Evolutionary conservation across 2,888 invertebrate species (phyloP).

Genomic region (Lasius platythorax): DNA sequence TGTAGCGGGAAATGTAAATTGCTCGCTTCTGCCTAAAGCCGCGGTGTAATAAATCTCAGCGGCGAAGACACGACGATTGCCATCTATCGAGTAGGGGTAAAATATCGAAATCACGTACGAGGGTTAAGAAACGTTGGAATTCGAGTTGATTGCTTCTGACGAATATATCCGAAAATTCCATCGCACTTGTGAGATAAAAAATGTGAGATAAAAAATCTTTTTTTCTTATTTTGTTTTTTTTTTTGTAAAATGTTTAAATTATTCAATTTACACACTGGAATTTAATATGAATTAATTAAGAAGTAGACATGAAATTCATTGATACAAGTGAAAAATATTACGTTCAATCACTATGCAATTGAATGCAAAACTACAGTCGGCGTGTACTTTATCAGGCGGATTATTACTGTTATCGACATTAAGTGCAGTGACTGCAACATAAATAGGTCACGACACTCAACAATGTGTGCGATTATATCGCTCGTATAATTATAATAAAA

Average conservation of each 20-base stretch:
- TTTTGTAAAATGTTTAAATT: neutral
- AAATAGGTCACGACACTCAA: conserved; percentile 23
- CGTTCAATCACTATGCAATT: neutral
- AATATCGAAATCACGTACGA: conserved; percentile 77
- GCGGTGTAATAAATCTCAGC: conserved; percentile 81
- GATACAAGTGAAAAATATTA: neutral
- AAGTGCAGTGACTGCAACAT: conserved; percentile 22
- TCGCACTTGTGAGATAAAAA: neutral
- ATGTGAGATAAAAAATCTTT: no score
- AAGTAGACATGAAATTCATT: neutral
- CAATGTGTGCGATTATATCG: conserved; percentile 40
- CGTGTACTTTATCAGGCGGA: conserved; percentile 7
- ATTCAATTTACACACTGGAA: neutral
- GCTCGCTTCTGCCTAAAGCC: conserved; percentile 80
- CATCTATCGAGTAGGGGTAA: conserved; percentile 76
- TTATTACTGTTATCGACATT: conserved; percentile 30
- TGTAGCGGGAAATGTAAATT: conserved; percentile 82
- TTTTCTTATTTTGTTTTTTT: neutral
- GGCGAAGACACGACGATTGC: conserved; percentile 81
- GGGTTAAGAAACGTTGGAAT: conserved; percentile 67
- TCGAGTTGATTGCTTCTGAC: conserved; percentile 15
- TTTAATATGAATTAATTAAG: neutral
- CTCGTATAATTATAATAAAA: conserved; percentile 52
- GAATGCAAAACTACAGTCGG: neutral
- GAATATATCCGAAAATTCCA: conserved; percentile 37